Base-by-base conservation (phyloP, 2,888 invertebrate genomes). In the Platycheirus albimanus region DNA sequence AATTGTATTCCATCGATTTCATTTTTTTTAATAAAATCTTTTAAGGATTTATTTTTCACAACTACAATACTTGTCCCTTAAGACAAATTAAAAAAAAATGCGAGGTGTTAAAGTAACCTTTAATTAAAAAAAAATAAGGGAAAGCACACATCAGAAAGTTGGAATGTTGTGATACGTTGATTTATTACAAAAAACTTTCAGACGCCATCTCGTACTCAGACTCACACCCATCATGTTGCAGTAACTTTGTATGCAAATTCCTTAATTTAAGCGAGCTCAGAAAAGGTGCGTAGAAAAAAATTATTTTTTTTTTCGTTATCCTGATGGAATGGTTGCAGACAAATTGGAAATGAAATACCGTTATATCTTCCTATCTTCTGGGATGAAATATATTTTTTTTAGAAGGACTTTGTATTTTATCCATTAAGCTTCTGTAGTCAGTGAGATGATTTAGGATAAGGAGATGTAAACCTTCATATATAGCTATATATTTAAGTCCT, bases 351-450 rank as follows among this genome's bases (percentile, higher is more conserved):
- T 41, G 56, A 41, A 56, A 41, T 20, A 38, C 13, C 38, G 13
- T 38, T 19, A 51, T 30, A 28, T 10, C 52, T 7, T 0, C 38
- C 8, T 56, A 4, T 20, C 19, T 38, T 15, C 19, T 38, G 38
- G 8, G 13, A 38, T 38, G 38, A 15, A 38, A 38, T 10, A 19
- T 45, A 15, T 20, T 20, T 24, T 49, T 20, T 28, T 20, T 6
- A 1, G 7, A 36, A 36, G 13, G n/a, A 10, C 33, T 56, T 8
- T 38, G 13, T 56, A 33, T 61, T 63, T 38, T 17, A 63, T 63
- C 70, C 63, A 69, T 70, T 58, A 67, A 67, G 56, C 30, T 66
- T 11, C 36, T 28, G 38, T 61, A 43, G 56, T 36, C 51, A 45
- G 69, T 36, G 15, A n/a, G 8, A 61, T 49, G 20, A 41, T 47